Evolutionary conservation across 92 coral and sea anemone genomes (phyloP), one percentile per base, ranked within the genome.

Genomic region (Porites rus): DNA sequence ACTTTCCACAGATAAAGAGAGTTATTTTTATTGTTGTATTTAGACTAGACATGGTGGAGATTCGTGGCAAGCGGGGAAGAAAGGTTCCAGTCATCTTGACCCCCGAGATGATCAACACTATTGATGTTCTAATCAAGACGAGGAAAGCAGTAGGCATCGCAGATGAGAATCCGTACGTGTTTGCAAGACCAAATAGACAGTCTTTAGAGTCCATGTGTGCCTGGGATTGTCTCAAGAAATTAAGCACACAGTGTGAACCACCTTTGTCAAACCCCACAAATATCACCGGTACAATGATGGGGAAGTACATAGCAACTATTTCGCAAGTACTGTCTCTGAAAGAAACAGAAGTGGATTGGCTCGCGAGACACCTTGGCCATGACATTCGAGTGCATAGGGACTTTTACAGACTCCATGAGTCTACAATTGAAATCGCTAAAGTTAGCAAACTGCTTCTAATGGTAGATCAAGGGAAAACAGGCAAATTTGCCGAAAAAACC

Each of bases 271-370:
- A 87, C 65, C 86, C 90, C 0, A 65, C 24, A 22, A 38, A 25
- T 43, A 72, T 87, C 1, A 87, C 94, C 1, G 56, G 91, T 53
- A 91, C 91, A 20, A 87, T 50, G 38, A 51, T 87, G 19, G 70
- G 91, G 20, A 91, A 91, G 63, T 87, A 87, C 68, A 82, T 83
- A 65, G 94, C 91, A 59, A 87, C 24, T 14, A 84, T 87, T 64
- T 82, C 91, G 4, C 93, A 90, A 75, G 90, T 90, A 67, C 80
- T 62, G 3, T 51, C 78, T 59, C 83, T 85, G 66, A 83, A 87
- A 43, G 88, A 89, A 76, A 77, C 28, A 67, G n/a, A n/a, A 63
- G 75, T 92, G n/a, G 91, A 87, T 67, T 92, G 95, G 95, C 91
- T 92, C 21, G 90, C 91, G 19, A 76, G 88, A 25, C 91, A 92